A percentile compares a stretch with the other conserved stretches of the same genome.
These are phyloP conservation scores for Meloidogyne hapla DNA, from an alignment of 1,140 invertebrate genomes.

Conservation along the genomic window DNA sequence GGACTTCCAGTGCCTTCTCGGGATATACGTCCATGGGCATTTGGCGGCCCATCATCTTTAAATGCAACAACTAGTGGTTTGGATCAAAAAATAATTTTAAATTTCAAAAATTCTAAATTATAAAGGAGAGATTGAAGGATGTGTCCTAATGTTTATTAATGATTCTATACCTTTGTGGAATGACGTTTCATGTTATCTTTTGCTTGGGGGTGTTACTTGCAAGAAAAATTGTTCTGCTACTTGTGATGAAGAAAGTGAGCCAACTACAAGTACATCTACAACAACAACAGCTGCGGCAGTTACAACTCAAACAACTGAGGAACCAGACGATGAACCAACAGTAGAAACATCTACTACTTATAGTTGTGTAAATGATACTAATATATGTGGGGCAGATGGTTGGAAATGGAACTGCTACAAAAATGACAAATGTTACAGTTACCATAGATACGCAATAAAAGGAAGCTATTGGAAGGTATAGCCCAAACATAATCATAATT, in stretches of 20 bases:
- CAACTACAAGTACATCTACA: background rate
- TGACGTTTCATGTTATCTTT: background rate
- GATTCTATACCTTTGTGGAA: background rate
- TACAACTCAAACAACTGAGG: background rate
- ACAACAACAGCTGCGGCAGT: background rate
- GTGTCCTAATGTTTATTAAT: background rate
- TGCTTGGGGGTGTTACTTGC: background rate
- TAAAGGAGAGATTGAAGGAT: background rate
- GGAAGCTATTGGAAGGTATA: background rate
- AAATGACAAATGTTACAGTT: background rate
- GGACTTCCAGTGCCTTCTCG: background rate
- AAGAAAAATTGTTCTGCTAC: background rate
- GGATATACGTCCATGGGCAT: background rate
- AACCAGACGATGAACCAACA: too few relatives aligned
- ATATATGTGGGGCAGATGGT: background rate
- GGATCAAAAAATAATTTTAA: too few relatives aligned
- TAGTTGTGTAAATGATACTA: background rate
- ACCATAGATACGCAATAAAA: background rate
- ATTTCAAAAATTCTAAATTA: too few relatives aligned
- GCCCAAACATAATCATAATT: too few relatives aligned
- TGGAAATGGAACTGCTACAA: background rate
- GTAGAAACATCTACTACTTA: background rate
- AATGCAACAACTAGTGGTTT: background rate
- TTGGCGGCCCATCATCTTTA: background rate
- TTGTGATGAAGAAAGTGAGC: background rate